Evolutionary conservation across 2,113 vertebrate genomes (phyloP), one percentile per base, ranked within the genome.

Genomic region (Tachysurus fulvidraco): DNA sequence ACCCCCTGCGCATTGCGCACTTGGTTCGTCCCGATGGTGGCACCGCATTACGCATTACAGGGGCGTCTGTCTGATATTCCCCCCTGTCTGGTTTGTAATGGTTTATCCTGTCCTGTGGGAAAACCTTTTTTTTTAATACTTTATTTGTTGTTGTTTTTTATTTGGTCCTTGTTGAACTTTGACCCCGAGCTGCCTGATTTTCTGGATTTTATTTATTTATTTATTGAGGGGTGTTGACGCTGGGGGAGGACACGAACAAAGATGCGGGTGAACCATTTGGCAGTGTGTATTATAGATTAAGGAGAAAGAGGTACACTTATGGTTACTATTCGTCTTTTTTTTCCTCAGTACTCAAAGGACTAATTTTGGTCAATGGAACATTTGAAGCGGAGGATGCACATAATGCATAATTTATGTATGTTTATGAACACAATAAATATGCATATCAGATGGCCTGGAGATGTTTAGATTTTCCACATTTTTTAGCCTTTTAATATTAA

Each of bases 51-150:
- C 91, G n/a, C 89, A 90, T 93, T 89, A 90, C 84, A 69, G 85
- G 87, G 65, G 87, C 65, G 85, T 92, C 88, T 89, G 92, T 91
- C 89, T 88, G 88, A 85, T 92, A 92, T 89, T 89, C 78, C 83
- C 85, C 92, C 92, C 92, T 93, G 93, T 94, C 94, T 94, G 91
- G 92, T 87, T 89, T 84, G 57, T 74, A 87, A 83, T 94, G 93
- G 92, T 93, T 90, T 65, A 83, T 90, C 85, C 91, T 88, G 86
- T 92, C 91, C 92, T 90, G 87, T 71, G 91, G 93, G 92, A 92
- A 80, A 90, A 77, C 84, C 54, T 83, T 71, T 46, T 69, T 69
- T 85, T 83, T 4, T 36, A 36, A 36, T 36, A 36, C 23, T 41
- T 74, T 84, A 74, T 85, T n/a, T 16, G 36, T 79, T 25, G 11